A percentile compares a stretch with the other conserved stretches of the same genome.
Evolutionary conservation across 1,140 invertebrate genomes (phyloP).

Genomic region (Panonychus citri): DNA sequence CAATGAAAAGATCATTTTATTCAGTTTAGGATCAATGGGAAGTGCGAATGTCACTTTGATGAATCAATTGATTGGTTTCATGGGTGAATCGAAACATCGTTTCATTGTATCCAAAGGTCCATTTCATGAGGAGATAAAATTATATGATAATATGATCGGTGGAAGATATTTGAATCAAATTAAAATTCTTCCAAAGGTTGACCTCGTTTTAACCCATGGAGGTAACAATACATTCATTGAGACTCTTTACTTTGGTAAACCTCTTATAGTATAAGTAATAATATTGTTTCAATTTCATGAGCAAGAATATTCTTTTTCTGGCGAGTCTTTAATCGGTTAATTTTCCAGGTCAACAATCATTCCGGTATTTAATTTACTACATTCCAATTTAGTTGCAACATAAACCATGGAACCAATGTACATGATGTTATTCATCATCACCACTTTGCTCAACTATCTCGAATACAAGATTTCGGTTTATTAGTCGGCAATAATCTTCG

Average conservation of each 20-base stretch:
- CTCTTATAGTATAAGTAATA: slow-evolving; percentile 9
- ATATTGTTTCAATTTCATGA: slow-evolving; percentile 5
- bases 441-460: no score
- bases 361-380: no score
- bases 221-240: slow-evolving; percentile 6
- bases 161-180: slow-evolving; percentile 4
- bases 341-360: no score
- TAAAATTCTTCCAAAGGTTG: slow-evolving; percentile 1
- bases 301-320: background rate
- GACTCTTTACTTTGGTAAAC: slow-evolving; percentile 2
- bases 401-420: no score
- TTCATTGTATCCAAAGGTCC: background rate
- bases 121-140: background rate
- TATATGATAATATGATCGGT: slow-evolving; percentile 6
- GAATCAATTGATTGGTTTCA: background rate
- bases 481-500: no score
- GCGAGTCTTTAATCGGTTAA: no score
- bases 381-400: no score
- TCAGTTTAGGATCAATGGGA: slow-evolving; percentile 12
- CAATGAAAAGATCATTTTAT: slow-evolving; percentile 8
- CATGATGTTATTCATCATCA: no score
- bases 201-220: slow-evolving; percentile 8
- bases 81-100: background rate
- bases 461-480: no score
- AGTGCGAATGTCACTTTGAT: slow-evolving; percentile 10